phyloP scores from a whole-genome alignment of 2,797 vertebrate genomes.

The Tolypeutes matacus region DNA sequence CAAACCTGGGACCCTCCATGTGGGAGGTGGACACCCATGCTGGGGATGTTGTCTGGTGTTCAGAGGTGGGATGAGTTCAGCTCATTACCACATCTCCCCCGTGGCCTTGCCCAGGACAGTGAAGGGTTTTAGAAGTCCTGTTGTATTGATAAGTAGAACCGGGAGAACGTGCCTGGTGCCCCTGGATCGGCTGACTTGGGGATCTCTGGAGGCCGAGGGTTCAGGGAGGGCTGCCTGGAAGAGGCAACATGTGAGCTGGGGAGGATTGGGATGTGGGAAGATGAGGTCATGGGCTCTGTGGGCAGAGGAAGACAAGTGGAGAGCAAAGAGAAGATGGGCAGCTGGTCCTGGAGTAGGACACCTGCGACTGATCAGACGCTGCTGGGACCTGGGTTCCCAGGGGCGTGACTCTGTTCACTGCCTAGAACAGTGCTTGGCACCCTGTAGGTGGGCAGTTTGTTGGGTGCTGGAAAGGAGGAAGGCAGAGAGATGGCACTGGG shows the following conservation, averaged over 20 bases:
- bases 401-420: background rate
- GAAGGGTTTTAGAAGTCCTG: background rate
- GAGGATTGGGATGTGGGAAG: background rate
- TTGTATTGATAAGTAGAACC: background rate
- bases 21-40: too few relatives aligned
- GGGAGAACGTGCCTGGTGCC: background rate
- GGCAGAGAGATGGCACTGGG: accelerated
- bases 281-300: background rate
- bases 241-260: background rate
- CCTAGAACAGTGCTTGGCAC: background rate
- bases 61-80: background rate
- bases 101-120: background rate
- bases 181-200: background rate
- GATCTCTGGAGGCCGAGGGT: background rate
- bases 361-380: background rate
- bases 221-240: background rate
- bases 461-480: too few relatives aligned
- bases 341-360: background rate
- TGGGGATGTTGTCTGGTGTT: background rate
- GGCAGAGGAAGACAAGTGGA: background rate
- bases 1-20: too few relatives aligned
- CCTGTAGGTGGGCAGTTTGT: background rate
- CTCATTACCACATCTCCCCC: accelerated
- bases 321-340: background rate
- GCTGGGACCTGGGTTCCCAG: background rate